Percentiles rank a stretch among this genome's conserved stretches.
Conservation (phyloP, 2,888 invertebrate genomes). For the Agriotes lineatus region DNA sequence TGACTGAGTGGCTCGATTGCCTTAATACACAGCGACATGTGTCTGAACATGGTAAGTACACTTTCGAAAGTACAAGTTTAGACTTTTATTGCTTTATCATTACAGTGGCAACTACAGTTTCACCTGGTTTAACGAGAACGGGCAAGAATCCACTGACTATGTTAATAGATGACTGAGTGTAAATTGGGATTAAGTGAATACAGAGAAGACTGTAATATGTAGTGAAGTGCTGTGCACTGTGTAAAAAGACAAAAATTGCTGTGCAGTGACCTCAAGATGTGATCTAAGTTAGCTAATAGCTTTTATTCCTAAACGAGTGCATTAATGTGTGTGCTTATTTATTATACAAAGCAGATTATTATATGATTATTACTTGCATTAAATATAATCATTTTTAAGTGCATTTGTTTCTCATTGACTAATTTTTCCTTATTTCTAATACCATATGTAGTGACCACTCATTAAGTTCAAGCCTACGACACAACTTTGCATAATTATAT, state of each 20-base stretch:
- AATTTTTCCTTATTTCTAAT: neutral
- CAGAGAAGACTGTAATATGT: slow-evolving; percentile 38
- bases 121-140: slow-evolving; percentile 37
- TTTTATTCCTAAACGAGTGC: slow-evolving; percentile 40
- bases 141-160: slow-evolving; percentile 43
- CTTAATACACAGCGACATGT: slow-evolving; percentile 65
- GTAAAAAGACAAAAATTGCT: slow-evolving; percentile 31
- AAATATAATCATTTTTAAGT: slow-evolving; percentile 24
- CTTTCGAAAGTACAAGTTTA: neutral
- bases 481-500: too few species aligned
- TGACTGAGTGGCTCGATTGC: slow-evolving; percentile 94
- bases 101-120: slow-evolving; percentile 40
- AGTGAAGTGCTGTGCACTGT: slow-evolving; percentile 35
- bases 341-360: slow-evolving; percentile 36
- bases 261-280: slow-evolving; percentile 43
- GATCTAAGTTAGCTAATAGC: slow-evolving; percentile 41
- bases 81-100: neutral
- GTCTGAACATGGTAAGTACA: slow-evolving; percentile 41
- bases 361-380: slow-evolving; percentile 24
- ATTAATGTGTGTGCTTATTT: slow-evolving; percentile 40
- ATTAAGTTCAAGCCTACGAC: too few species aligned
- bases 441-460: too few species aligned
- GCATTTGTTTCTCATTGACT: neutral
- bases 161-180: slow-evolving; percentile 38
- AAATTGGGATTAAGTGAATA: slow-evolving; percentile 19